Conservation (phyloP, 2,888 invertebrate species). For the Hymenopus coronatus region DNA sequence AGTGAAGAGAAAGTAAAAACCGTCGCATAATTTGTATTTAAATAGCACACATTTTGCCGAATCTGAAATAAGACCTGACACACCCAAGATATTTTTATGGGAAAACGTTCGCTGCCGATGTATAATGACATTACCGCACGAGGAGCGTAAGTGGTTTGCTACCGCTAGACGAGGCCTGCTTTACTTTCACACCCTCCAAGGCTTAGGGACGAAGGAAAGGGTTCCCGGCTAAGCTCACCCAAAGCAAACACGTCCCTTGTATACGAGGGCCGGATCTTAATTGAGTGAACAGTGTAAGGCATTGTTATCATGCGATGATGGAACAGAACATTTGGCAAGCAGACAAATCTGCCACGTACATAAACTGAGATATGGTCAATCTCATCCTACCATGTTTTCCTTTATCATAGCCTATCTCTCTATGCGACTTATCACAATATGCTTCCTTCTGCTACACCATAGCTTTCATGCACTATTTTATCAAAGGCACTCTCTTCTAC, state of each 20-base stretch:
- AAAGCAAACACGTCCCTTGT: not conserved
- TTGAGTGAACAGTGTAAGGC: slow-evolving; percentile 8
- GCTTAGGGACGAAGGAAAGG: not conserved
- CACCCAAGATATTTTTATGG: too few relatives aligned
- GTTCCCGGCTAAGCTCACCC: not conserved
- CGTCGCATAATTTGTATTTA: too few relatives aligned
- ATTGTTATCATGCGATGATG: slow-evolving; percentile 4
- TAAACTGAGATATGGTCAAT: not conserved
- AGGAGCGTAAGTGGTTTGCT: not conserved
- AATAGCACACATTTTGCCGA: too few relatives aligned
- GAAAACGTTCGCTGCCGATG: too few relatives aligned
- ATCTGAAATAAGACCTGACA: too few relatives aligned
- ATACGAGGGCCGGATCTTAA: not conserved
- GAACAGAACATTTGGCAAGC: slow-evolving; percentile 10
- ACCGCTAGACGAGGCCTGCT: not conserved
- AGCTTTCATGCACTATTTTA: too few relatives aligned
- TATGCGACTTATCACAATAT: too few relatives aligned
- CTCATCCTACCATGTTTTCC: not conserved
- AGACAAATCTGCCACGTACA: not conserved
- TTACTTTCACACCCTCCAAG: not conserved
- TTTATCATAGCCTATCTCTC: not conserved
- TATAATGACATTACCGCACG: not conserved
- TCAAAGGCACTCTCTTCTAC: too few relatives aligned
- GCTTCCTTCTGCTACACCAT: too few relatives aligned
- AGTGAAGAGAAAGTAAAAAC: too few relatives aligned